Evolutionary conservation across 2,888 invertebrate species (phyloP).

Genomic region (Rhingia campestris): DNA sequence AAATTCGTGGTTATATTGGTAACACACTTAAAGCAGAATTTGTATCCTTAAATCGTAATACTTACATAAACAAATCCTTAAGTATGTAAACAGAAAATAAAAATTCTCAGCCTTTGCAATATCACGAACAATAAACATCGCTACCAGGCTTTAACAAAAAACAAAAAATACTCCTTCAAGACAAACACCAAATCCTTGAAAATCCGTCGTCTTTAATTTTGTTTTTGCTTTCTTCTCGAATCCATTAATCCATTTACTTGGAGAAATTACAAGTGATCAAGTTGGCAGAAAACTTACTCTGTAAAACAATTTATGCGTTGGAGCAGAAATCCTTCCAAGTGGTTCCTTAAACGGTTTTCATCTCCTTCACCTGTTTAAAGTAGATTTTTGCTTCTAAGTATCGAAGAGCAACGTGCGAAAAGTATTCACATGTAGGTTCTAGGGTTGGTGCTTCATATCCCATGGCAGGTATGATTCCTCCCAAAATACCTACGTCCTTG

Average conservation of each 20-base stretch:
- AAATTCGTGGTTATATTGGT: no score
- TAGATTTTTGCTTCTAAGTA: background rate
- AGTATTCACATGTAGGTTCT: background rate
- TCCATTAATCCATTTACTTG: constrained; percentile 8
- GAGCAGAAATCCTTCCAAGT: constrained; percentile 2
- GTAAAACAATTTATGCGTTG: constrained; percentile 27
- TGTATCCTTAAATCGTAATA: no score
- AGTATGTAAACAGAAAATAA: no score
- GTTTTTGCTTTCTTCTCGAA: background rate
- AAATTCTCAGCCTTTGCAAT: no score
- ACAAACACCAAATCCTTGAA: no score
- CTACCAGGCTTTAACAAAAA: no score
- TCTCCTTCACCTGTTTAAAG: background rate
- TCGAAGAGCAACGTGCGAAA: constrained; percentile 22
- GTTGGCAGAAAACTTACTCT: constrained; percentile 29
- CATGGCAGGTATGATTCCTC: constrained; percentile 30
- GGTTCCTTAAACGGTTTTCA: constrained; percentile 21
- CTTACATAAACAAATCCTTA: no score
- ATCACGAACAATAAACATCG: no score
- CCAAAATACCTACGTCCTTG: background rate
- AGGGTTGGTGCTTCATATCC: background rate
- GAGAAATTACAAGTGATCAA: constrained; percentile 38
- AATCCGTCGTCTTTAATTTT: background rate
- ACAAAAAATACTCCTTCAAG: no score
- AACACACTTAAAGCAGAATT: no score